Conservation (phyloP, 2,113 vertebrate species). For the Callaeas wilsoni region DNA sequence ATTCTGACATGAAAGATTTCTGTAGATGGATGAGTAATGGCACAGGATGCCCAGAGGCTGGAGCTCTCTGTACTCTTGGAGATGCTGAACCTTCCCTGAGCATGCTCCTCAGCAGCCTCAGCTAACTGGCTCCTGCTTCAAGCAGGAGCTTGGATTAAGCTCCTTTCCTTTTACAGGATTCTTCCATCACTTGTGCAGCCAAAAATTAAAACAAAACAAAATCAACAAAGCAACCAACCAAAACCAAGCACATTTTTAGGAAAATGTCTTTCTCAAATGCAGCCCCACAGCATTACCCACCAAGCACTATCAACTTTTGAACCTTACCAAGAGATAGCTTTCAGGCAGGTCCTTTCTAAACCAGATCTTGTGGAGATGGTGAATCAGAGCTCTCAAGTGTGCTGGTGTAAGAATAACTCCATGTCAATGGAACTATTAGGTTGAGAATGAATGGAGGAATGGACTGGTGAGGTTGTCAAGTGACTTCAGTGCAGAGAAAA, state of each 20-base stretch:
- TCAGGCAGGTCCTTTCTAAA: background rate
- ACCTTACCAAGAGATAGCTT: background rate
- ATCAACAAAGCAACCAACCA: no score
- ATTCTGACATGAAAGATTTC: background rate
- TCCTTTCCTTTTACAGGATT: background rate
- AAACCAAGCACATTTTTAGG: background rate
- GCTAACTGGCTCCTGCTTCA: background rate
- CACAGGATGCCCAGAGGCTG: background rate
- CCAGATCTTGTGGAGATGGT: background rate
- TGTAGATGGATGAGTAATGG: background rate
- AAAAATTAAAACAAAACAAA: background rate
- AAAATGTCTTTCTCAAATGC: background rate
- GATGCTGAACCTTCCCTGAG: background rate
- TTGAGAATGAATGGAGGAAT: background rate
- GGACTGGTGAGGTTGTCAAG: background rate
- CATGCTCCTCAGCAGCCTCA: background rate
- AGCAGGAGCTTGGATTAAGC: background rate
- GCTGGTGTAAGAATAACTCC: background rate
- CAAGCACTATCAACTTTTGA: background rate
- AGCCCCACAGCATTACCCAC: background rate
- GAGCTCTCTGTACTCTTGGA: background rate
- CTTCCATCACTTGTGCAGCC: background rate
- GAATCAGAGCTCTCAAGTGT: background rate
- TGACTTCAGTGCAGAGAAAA: background rate
- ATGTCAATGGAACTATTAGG: accelerated